A percentile compares a stretch with the other conserved stretches of the same genome.
Conservation (phyloP, 2,888 invertebrate genomes). For the Mythimna loreyi region DNA sequence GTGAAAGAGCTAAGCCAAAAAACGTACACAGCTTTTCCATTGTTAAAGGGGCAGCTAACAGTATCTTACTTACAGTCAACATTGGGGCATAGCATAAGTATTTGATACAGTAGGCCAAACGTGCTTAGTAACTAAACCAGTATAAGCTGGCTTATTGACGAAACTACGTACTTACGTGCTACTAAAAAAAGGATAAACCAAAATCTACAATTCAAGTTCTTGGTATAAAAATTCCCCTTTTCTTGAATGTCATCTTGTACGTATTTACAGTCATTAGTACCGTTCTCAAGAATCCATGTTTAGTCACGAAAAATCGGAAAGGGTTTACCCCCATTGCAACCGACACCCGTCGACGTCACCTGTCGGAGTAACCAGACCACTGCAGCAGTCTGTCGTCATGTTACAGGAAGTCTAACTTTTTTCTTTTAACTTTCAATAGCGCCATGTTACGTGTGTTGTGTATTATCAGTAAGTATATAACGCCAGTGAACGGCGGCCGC, state of each 20-base stretch:
- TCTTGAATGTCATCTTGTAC: not conserved
- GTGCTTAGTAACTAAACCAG: too few relatives aligned
- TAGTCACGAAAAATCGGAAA: conserved; percentile 13
- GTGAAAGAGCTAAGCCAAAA: too few relatives aligned
- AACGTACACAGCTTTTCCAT: not conserved
- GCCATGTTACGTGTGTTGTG: conserved; percentile 48
- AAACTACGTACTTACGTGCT: too few relatives aligned
- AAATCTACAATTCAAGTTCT: not conserved
- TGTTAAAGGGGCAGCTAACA: too few relatives aligned
- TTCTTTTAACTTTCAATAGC: conserved; percentile 52
- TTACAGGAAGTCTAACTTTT: conserved; percentile 49
- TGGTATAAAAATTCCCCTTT: not conserved
- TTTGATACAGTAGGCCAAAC: too few relatives aligned
- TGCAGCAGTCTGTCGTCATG: conserved; percentile 21
- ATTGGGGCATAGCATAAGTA: too few relatives aligned
- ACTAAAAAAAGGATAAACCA: too few relatives aligned
- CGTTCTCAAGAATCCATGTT: conserved; percentile 8
- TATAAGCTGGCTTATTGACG: too few relatives aligned
- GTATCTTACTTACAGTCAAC: too few relatives aligned
- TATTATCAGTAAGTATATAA: conserved; percentile 36
- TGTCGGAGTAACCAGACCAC: conserved; percentile 35
- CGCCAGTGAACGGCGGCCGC: conserved; percentile 46
- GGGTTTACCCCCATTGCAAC: conserved; percentile 12
- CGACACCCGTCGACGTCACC: not conserved
- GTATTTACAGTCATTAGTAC: not conserved